phyloP scores from a whole-genome alignment of 2,113 vertebrate species.

The Pionites leucogaster region DNA sequence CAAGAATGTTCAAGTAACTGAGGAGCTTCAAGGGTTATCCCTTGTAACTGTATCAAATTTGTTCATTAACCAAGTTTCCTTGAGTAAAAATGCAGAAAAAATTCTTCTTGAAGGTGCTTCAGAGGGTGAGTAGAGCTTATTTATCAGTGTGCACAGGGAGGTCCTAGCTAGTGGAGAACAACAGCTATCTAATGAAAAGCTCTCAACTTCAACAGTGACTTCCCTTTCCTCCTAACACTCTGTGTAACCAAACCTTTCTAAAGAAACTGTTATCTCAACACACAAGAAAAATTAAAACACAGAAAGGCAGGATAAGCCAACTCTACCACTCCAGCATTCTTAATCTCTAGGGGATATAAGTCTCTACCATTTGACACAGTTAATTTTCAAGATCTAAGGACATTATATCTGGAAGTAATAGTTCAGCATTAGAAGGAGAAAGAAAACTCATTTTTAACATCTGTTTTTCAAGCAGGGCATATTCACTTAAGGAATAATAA shows the following conservation, averaged over 20 bases:
- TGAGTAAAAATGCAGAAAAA: not conserved
- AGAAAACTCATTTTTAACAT: not conserved
- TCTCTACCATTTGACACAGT: not conserved
- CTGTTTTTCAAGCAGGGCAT: not conserved
- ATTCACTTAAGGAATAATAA: not conserved
- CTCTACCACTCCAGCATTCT: not conserved
- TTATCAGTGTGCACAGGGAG: fast-evolving
- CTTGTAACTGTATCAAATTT: not conserved
- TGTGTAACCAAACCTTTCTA: not conserved
- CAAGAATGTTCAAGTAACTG: not conserved
- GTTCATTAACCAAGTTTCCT: not conserved
- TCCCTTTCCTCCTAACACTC: fast-evolving
- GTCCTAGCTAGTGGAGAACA: not conserved
- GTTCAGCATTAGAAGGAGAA: not conserved
- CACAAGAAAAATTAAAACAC: not conserved
- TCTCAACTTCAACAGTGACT: not conserved
- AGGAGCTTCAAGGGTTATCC: not conserved
- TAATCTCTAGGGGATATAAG: not conserved
- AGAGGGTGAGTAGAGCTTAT: not conserved
- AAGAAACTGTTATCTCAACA: not conserved
- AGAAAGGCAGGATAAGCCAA: not conserved
- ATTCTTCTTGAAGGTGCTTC: not conserved
- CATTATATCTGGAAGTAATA: not conserved
- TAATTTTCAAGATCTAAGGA: not conserved
- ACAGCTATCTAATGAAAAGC: not conserved